These are phyloP conservation scores for Sula dactylatra DNA, from an alignment of 2,113 vertebrate species.

Conservation along the genomic window DNA sequence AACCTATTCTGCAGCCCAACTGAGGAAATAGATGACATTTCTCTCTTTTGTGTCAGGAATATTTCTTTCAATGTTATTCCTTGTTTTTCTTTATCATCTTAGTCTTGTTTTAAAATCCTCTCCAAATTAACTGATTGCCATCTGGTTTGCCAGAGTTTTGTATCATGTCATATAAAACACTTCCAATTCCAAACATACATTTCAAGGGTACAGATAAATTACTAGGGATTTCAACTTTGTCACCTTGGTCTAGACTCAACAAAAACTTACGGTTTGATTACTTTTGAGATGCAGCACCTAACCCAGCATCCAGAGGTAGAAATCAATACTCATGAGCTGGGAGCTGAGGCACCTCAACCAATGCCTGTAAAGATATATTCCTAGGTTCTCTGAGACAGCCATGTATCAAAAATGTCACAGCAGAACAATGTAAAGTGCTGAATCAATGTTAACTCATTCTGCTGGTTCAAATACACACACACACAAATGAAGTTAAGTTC, in stretches of 20 bases:
- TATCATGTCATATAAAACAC: not conserved
- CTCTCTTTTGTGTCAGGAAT: not conserved
- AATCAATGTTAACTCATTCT: not conserved
- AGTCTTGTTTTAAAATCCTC: not conserved
- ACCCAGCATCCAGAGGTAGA: not conserved
- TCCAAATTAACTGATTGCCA: not conserved
- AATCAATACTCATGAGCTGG: not conserved
- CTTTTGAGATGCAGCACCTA: not conserved
- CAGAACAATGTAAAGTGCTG: not conserved
- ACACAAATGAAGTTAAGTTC: not conserved
- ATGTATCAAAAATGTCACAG: not conserved
- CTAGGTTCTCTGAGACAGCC: not conserved
- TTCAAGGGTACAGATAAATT: not conserved
- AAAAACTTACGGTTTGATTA: not conserved
- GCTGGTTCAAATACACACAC: not conserved
- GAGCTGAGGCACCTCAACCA: not conserved
- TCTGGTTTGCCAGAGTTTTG: not conserved
- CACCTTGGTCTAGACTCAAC: not conserved
- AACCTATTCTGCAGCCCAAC: not conserved
- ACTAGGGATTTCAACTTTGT: not conserved
- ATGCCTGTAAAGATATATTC: not conserved
- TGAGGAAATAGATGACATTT: not conserved
- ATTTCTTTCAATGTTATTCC: not conserved
- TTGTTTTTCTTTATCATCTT: not conserved
- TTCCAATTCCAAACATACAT: not conserved